Base-by-base conservation (phyloP, 2,797 vertebrate species). In the Acanthurus tractus region DNA sequence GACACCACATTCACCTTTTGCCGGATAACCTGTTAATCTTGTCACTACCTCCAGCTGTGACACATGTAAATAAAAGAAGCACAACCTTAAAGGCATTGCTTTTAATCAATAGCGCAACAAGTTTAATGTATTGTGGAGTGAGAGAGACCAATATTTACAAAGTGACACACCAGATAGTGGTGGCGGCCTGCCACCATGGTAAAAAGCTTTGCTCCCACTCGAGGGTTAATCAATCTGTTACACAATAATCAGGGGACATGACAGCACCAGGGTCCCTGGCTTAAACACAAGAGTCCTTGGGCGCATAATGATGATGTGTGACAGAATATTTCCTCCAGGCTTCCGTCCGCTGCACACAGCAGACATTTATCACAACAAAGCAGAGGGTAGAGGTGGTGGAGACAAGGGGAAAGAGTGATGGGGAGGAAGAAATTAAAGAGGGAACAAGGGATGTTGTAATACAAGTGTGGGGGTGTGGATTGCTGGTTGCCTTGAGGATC, bases 181-280 rank as follows among this genome's bases (percentile, higher is more conserved):
- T 59, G 66, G 54, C 9, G 56, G 55, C 70, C 78, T 66, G 64
- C 56, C 76, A 64, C n/a, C 8, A 13, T 72, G 81, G 81, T 79
- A 57, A 82, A 90, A 88, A 81, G 38, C 45, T 73, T n/a, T 52
- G 44, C 57, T 63, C 80, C 76, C 83, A 78, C 86, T 86, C 18
- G 5, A 82, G 88, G 91, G 87, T 93, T 91, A 89, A 91, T 93
- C 91, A 90, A 90, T 92, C 87, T 63, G 80, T 84, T 85, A 61
- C 56, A 81, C 78, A 82, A 83, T 90, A 89, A 92, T 90, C 82
- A 74, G 76, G 76, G 74, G 81, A 87, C 76, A 72, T 87, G 85
- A 87, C 89, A 83, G 84, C 81, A 58, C 63, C 63, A 50, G 65
- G 78, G 75, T 84, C 81, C 54, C 58, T 40, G 84, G 80, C 78